These are phyloP conservation scores for Mesoclemmys tuberculata DNA, from an alignment of 2,113 vertebrate species.

Conservation along the genomic window DNA sequence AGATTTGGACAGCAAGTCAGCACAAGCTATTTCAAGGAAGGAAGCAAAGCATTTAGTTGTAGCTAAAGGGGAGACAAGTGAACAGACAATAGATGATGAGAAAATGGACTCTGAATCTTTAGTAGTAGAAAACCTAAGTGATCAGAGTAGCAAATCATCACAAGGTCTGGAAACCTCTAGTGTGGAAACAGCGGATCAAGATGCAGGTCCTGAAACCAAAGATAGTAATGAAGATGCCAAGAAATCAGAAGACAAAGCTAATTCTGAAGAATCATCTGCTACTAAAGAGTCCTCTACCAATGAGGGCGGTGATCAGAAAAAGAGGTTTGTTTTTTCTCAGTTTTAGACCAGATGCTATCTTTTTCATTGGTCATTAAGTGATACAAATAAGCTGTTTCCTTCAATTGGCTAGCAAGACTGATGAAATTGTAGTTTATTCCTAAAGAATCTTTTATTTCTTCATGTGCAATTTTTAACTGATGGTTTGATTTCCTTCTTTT, in stretches of 20 bases:
- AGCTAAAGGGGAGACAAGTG: constrained; percentile 85
- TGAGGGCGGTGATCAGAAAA: constrained; percentile 98
- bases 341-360: constrained; percentile 98
- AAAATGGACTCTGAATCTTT: constrained; percentile 84
- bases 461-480: constrained; percentile 36
- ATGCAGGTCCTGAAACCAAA: constrained; percentile 81
- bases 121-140: constrained; percentile 80
- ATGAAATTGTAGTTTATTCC: constrained; percentile 40
- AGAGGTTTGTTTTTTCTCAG: constrained; percentile 99
- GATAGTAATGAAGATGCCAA: constrained; percentile 87
- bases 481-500: constrained; percentile 54
- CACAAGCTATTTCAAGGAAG: constrained; percentile 82
- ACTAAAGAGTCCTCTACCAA: constrained; percentile 97
- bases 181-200: constrained; percentile 81
- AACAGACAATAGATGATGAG: constrained; percentile 84
- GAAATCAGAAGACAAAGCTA: constrained; percentile 89
- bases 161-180: constrained; percentile 83
- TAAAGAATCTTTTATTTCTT: constrained; percentile 35
- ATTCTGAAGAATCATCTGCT: constrained; percentile 87
- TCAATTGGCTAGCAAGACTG: constrained; percentile 77
- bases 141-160: constrained; percentile 88
- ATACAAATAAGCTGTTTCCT: constrained; percentile 76
- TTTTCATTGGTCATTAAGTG: constrained; percentile 89
- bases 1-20: constrained; percentile 85
- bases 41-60: constrained; percentile 83